Base-by-base conservation (phyloP, 2,888 invertebrate species). In the Agriotes lineatus region DNA sequence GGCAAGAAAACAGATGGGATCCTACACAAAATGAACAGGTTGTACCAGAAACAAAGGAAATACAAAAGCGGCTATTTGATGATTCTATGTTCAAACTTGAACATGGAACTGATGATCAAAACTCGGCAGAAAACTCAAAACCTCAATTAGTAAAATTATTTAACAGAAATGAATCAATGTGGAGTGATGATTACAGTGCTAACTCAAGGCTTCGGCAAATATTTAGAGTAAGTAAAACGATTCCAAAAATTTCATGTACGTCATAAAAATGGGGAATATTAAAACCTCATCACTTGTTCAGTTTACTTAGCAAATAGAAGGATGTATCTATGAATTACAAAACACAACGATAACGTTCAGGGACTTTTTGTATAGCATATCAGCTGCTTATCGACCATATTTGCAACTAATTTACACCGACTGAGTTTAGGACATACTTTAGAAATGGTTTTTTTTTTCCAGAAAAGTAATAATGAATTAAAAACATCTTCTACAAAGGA, bases 1-100 rank as follows among this genome's bases (percentile, higher is more conserved):
- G 99, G 0, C 99, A 99, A 84, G 99, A 99, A 83, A 96, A 96
- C 82, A 88, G 99, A 74, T 99, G 99, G 97, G 99, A 99, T 85
- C 97, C 99, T 0, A 91, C 92, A 30, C 92, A 96, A 76, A 98
- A 99, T 87, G 97, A 94, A 52, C 98, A 98, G 82, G 90, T 96
- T 65, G 94, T 96, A 0, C 93, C 96, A 0, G 96, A 96, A 80
- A 97, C 97, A 0, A 96, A 97, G 81, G 94, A 96, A 82, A 91
- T 92, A 0, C 96, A 95, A 78, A 94, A 95, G 76, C 89, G 93
- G 66, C 85, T 99, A 67, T 96, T 95, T 77, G 95, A 96, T 77
- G 98, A 99, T 90, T 93, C 99, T 4, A 99, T 99, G 99, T 99
- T 93, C 83, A 96, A 95, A 82, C 85, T 99, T 74, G 98, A 99